These are phyloP conservation scores for Nymphalis polychloros DNA, from an alignment of 2,888 invertebrate species.

Conservation along the genomic window DNA sequence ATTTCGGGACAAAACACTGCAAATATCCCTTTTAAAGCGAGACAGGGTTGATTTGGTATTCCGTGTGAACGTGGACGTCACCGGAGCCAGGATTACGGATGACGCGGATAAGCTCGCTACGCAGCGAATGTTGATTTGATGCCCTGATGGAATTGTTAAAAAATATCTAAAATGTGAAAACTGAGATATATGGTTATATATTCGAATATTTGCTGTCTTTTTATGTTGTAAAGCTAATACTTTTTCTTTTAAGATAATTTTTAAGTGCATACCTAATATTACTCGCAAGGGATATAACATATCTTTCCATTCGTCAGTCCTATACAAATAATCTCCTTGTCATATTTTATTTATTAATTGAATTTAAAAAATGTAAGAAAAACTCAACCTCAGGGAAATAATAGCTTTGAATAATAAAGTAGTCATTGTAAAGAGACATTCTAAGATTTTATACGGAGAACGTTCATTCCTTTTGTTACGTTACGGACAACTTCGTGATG, in stretches of 20 bases:
- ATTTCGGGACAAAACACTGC: slow-evolving; percentile 15
- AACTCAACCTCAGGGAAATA: slow-evolving; percentile 33
- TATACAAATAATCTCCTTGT: slow-evolving; percentile 15
- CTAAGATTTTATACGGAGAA: slow-evolving; percentile 26
- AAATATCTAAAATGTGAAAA: slow-evolving; percentile 5
- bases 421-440: slow-evolving; percentile 23
- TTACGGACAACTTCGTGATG: slow-evolving; percentile 15
- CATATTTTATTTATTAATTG: slow-evolving; percentile 33
- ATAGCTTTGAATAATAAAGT: slow-evolving; percentile 36
- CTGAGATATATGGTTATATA: not conserved
- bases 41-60: slow-evolving; percentile 33
- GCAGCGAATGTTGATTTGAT: slow-evolving; percentile 30
- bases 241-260: no score
- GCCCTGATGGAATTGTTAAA: slow-evolving; percentile 25
- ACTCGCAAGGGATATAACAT: not conserved
- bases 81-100: slow-evolving; percentile 31
- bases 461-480: slow-evolving; percentile 24
- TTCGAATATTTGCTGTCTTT: not conserved
- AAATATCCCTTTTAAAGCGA: slow-evolving; percentile 25
- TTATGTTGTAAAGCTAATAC: not conserved
- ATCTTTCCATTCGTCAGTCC: no score
- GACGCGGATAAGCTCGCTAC: slow-evolving; percentile 30
- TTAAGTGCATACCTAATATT: not conserved
- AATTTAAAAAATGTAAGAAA: slow-evolving; percentile 35
- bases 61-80: slow-evolving; percentile 33